These are phyloP conservation scores for Euleptes europaea DNA, from an alignment of 2,113 vertebrate genomes.

Conservation along the genomic window DNA sequence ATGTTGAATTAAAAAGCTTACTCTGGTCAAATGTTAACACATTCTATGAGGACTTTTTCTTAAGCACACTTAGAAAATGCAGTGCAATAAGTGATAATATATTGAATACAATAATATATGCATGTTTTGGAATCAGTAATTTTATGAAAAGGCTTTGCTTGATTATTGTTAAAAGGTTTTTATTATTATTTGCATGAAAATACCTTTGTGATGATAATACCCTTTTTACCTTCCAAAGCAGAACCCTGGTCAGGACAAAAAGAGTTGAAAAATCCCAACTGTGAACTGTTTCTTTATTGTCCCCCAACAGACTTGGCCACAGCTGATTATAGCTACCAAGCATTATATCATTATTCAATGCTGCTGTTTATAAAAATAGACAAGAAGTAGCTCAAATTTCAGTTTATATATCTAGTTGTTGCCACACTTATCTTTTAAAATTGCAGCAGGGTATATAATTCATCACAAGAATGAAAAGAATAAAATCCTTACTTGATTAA, in stretches of 20 bases:
- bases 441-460: neutral
- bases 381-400: neutral
- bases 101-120: slow-evolving; percentile 17
- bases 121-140: neutral
- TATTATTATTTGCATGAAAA: slow-evolving; percentile 23
- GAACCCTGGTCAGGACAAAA: neutral
- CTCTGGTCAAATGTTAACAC: slow-evolving; percentile 52
- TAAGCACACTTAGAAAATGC: slow-evolving; percentile 11
- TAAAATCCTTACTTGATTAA: neutral
- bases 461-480: neutral
- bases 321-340: neutral
- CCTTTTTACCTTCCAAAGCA: neutral
- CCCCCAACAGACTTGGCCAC: neutral
- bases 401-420: too few species aligned
- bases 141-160: neutral
- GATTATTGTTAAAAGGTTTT: neutral
- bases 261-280: neutral
- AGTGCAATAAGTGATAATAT: slow-evolving; percentile 33
- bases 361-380: neutral
- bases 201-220: neutral
- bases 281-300: neutral
- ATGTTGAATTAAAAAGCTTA: slow-evolving; percentile 33
- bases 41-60: slow-evolving; percentile 36
- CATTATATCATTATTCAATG: neutral
- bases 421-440: neutral